A percentile compares a stretch with the other conserved stretches of the same genome.
Evolutionary conservation across 2,113 vertebrate species (phyloP).

Genomic region (Sander lucioperca): DNA sequence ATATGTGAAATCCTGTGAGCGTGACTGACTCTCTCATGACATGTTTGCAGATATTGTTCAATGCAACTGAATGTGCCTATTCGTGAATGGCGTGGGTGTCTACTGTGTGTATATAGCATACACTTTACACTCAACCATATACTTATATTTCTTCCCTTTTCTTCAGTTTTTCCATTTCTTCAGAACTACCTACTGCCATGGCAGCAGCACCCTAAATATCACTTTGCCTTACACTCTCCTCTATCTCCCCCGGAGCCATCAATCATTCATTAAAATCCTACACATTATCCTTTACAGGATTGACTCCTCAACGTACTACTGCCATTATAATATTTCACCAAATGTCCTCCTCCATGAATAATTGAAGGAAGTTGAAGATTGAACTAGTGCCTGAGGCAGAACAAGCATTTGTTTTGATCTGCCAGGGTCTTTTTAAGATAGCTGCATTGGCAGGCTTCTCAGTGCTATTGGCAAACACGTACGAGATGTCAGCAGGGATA

Average conservation of each 20-base stretch:
- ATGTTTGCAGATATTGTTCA: conserved; percentile 26
- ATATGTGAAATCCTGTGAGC: conserved; percentile 30
- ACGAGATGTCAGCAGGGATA: conserved; percentile 23
- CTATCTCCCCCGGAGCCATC: conserved; percentile 22
- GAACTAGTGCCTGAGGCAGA: conserved; percentile 57
- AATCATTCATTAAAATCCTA: conserved; percentile 51
- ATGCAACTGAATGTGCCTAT: background rate
- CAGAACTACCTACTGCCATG: background rate
- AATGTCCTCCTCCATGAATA: conserved; percentile 66
- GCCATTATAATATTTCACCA: conserved; percentile 49
- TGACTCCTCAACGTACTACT: conserved; percentile 20
- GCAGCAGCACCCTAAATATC: background rate
- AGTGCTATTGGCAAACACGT: conserved; percentile 43
- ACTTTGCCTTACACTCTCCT: background rate
- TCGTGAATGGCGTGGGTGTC: conserved; percentile 3
- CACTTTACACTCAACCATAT: background rate
- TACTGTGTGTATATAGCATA: background rate
- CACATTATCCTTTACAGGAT: conserved; percentile 8
- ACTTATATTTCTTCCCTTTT: background rate
- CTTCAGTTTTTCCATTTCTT: background rate
- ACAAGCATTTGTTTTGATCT: conserved; percentile 67
- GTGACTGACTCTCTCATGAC: conserved; percentile 1
- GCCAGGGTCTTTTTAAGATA: conserved; percentile 52
- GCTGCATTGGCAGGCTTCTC: conserved; percentile 45
- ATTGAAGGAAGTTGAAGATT: conserved; percentile 69